These are phyloP conservation scores for Thaumetopoea pityocampa DNA, from an alignment of 1,140 invertebrate genomes.

Conservation along the genomic window DNA sequence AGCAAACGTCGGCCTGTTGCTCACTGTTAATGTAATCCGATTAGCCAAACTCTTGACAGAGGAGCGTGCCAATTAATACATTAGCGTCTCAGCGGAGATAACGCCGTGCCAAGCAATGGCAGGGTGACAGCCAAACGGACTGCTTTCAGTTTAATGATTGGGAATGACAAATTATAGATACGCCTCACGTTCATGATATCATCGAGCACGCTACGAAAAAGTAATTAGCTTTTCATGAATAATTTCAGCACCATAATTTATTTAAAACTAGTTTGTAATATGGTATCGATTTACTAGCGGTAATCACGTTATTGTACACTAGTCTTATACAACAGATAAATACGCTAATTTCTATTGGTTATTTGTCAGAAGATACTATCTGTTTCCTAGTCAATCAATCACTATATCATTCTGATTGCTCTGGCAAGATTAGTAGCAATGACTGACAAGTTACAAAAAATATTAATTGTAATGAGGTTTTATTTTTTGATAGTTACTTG, in stretches of 20 bases:
- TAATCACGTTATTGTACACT: slow-evolving; percentile 1
- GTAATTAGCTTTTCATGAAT: slow-evolving; percentile 4
- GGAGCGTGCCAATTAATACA: slow-evolving; percentile 44
- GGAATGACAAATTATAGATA: slow-evolving; percentile 30
- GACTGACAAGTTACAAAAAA: slow-evolving; percentile 3
- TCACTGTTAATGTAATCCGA: slow-evolving; percentile 40
- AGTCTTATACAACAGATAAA: slow-evolving; percentile 12
- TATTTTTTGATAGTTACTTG: no score
- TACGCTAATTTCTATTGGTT: slow-evolving; percentile 10
- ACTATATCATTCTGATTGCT: background rate
- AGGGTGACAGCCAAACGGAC: slow-evolving; percentile 26
- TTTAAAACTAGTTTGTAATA: slow-evolving; percentile 11
- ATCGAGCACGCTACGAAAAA: slow-evolving; percentile 10
- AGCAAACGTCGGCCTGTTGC: slow-evolving; percentile 16
- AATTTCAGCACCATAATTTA: slow-evolving; percentile 12
- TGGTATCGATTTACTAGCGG: slow-evolving; percentile 12
- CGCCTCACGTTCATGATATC: slow-evolving; percentile 12
- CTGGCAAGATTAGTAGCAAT: slow-evolving; percentile 1
- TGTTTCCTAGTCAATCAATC: slow-evolving; percentile 10
- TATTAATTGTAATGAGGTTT: background rate
- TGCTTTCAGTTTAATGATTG: slow-evolving; percentile 18
- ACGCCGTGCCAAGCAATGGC: slow-evolving; percentile 38
- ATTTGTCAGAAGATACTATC: slow-evolving; percentile 12
- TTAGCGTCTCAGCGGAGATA: slow-evolving; percentile 53
- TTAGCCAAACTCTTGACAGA: slow-evolving; percentile 30